Conservation (phyloP, 2,113 vertebrate genomes). For the Oreochromis spilurus region DNA sequence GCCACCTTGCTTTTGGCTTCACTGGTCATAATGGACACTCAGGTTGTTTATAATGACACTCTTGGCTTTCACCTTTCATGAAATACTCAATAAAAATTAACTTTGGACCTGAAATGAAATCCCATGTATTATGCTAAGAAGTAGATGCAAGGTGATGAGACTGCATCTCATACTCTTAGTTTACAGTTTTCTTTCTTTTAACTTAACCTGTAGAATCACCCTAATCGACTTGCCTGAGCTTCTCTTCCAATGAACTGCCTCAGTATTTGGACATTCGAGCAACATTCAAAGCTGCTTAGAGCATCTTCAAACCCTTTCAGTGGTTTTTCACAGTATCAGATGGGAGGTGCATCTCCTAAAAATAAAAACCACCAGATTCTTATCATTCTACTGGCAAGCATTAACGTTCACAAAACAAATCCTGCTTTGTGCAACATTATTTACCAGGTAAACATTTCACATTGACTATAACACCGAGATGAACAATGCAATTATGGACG, state of each 20-base stretch:
- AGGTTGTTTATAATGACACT: slow-evolving; percentile 35
- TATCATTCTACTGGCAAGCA: not conserved
- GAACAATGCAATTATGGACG: slow-evolving; percentile 27
- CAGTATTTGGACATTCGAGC: slow-evolving; percentile 2
- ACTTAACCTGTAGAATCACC: not conserved
- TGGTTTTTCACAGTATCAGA: not conserved
- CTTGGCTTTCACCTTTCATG: not conserved
- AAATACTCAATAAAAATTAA: not conserved
- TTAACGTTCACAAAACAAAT: not conserved
- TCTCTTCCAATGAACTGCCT: not conserved
- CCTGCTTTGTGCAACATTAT: not conserved
- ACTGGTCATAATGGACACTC: slow-evolving; percentile 15
- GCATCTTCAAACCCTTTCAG: not conserved
- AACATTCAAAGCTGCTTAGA: not conserved
- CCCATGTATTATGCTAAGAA: not conserved
- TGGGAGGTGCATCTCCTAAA: slow-evolving; percentile 13
- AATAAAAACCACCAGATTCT: not conserved
- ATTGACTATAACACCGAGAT: slow-evolving; percentile 4
- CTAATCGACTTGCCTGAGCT: not conserved
- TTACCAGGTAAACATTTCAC: slow-evolving; percentile 30
- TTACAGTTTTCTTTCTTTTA: not conserved
- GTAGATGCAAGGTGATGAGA: not conserved
- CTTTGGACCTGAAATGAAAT: not conserved
- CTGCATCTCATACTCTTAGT: not conserved
- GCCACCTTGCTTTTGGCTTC: slow-evolving; percentile 8